Base-by-base conservation (phyloP, 2,113 vertebrate species). In the Illadopsis cleaveri region DNA sequence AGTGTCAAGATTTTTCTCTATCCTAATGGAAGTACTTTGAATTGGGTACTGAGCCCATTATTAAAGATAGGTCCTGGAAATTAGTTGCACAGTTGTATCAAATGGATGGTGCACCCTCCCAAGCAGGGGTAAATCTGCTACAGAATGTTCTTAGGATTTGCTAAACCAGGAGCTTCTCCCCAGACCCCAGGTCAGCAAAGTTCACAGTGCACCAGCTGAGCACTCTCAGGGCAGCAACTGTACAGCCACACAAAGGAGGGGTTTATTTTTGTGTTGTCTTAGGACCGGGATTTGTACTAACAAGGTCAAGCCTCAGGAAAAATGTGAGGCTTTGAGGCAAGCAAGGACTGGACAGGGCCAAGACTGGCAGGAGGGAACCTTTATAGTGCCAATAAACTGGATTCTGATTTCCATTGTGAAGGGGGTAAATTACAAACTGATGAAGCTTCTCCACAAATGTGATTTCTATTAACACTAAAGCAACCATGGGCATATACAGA, bases 391-490 rank as follows among this genome's bases (percentile, higher is more conserved):
- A 60, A 91, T 92, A 82, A 94, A 94, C 40, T 65, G 44, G 15
- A 40, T 48, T 79, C 73, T 82, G 80, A 75, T 94, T 96, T 87
- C 86, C 72, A 62, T 61, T 33, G 65, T 38, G 61, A 89, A 86
- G 64, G 72, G 53, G 70, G 53, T 84, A 94, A 91, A 89, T 82
- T 75, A 76, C 51, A 89, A 87, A 86, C 81, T 71, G 89, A 94
- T 68, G 61, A 91, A 82, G 85, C 53, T 82, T 94, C 83, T 93
- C 80, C 86, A 91, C 37, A 87, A 71, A 71, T 86, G 73, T 45
- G 77, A 82, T 92, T 94, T 94, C 93, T 92, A 75, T 75, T 91
- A 94, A 82, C 77, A 65, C 71, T 89, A 94, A 91, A 86, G 92
- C 71, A 75, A 76, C 71, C 76, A 45, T 37, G 40, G 87, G 64